phyloP scores from a whole-genome alignment of 2,888 invertebrate species.

The Prosopocoilus inquinatus region DNA sequence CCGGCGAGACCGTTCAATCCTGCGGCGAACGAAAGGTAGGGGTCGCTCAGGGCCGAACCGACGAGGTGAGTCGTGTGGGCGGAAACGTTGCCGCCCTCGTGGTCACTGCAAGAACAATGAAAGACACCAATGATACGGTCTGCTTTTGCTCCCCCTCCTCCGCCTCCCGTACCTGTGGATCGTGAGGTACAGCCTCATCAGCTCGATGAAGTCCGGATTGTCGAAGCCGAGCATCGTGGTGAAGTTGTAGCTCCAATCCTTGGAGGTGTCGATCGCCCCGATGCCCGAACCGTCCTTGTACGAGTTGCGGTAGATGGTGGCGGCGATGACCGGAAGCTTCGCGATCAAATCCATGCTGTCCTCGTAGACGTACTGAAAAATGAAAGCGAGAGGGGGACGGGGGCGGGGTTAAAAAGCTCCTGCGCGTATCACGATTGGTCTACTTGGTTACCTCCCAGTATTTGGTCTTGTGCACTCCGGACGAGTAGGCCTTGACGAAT shows the following conservation, averaged over 20 bases:
- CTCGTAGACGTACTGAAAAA: slow-evolving; percentile 72
- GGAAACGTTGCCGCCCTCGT: slow-evolving; percentile 95
- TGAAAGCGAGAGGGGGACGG: slow-evolving; percentile 13
- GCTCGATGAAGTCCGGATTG: slow-evolving; percentile 79
- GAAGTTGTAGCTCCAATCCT: slow-evolving; percentile 94
- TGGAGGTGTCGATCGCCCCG: slow-evolving; percentile 82
- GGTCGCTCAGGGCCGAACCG: slow-evolving; percentile 91
- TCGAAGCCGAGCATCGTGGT: slow-evolving; percentile 88
- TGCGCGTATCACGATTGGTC: background rate
- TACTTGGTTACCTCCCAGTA: slow-evolving; percentile 75
- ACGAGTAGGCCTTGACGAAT: slow-evolving; percentile 86
- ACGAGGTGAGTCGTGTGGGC: slow-evolving; percentile 94
- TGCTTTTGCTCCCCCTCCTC: too few species aligned
- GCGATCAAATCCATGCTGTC: slow-evolving; percentile 95
- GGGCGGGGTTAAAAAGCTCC: background rate
- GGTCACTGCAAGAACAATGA: slow-evolving; percentile 64
- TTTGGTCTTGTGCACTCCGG: slow-evolving; percentile 82
- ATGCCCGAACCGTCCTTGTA: slow-evolving; percentile 82
- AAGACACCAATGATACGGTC: background rate
- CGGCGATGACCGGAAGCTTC: slow-evolving; percentile 90
- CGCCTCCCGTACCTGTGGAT: slow-evolving; percentile 67
- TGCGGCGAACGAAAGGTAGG: slow-evolving; percentile 88
- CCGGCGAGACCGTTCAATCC: slow-evolving; percentile 94
- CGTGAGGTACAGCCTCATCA: slow-evolving; percentile 89
- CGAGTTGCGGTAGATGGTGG: slow-evolving; percentile 90